Evolutionary conservation across 2,113 vertebrate genomes (phyloP), one percentile per base, ranked within the genome.

Genomic region (Nymphicus hollandicus): DNA sequence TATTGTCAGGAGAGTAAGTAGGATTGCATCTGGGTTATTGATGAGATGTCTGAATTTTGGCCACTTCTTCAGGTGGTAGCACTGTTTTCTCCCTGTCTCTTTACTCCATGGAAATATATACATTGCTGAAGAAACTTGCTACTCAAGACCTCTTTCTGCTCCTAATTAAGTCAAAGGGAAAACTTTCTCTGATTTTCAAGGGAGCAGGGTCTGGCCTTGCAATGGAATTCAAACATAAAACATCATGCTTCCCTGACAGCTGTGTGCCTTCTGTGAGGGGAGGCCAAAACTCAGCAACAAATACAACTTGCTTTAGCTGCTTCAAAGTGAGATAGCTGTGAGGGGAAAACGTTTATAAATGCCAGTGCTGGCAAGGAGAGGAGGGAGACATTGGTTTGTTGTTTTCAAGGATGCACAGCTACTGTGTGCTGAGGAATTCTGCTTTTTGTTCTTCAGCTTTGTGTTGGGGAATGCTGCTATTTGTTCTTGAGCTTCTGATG

Each of bases 211-310:
- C 93, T 97, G 91, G 86, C 61, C 81, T 11, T 69, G 60, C 55
- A 60, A 5, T 65, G 70, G 81, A 95, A 92, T 95, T 95, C 37
- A 68, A 84, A 81, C 81, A 71, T 79, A 84, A 95, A 95, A 69
- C 70, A 50, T 46, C 0, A 1, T 77, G 47, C 84, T 76, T 92
- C 69, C 77, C 81, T 92, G 65, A 95, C 96, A 97, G 96, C 89
- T 97, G 95, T 81, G 69, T 92, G 89, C 96, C 96, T 96, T 95
- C 94, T 97, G 95, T 84, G 83, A 61, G 70, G 61, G 31, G 28
- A 95, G 69, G 56, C 90, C 85, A 91, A 91, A 95, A 35, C 55
- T 28, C 68, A 88, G 49, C 60, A 90, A 81, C 80, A 73, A 88
- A 81, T 74, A n/a, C 1, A 0, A 33, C 72, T 88, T 68, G 35